phyloP scores from a whole-genome alignment of 2,888 invertebrate genomes.

The Caenorhabditis sp. region DNA sequence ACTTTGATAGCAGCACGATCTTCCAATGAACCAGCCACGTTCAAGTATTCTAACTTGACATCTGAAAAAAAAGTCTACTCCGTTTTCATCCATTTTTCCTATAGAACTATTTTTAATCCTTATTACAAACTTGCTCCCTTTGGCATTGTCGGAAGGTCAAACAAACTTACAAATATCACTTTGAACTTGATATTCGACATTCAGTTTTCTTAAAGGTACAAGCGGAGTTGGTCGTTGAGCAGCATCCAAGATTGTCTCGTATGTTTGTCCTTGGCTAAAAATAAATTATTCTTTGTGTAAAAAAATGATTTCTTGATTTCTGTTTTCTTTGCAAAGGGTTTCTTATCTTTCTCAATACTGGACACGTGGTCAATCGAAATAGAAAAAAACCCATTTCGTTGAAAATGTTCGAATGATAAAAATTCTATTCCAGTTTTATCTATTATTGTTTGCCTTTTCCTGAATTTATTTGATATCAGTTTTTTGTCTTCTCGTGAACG shows the following conservation, averaged over 20 bases:
- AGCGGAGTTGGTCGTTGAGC: slow-evolving; percentile 39
- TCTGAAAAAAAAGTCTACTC: slow-evolving; percentile 78
- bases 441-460: too few species aligned
- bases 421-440: too few species aligned
- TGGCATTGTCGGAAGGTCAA: neutral
- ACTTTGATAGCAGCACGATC: slow-evolving; percentile 82
- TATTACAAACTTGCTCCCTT: slow-evolving; percentile 1
- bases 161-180: slow-evolving; percentile 40
- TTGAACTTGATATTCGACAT: slow-evolving; percentile 32
- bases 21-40: slow-evolving; percentile 94
- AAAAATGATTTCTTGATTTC: neutral
- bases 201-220: slow-evolving; percentile 38
- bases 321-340: neutral
- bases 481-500: too few species aligned
- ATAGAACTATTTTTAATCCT: neutral
- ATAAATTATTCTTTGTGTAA: neutral
- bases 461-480: too few species aligned
- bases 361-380: slow-evolving; percentile 5
- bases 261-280: slow-evolving; percentile 11
- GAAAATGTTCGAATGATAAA: too few species aligned
- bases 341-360: neutral
- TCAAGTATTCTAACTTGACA: slow-evolving; percentile 95
- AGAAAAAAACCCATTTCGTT: too few species aligned
- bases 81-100: too few species aligned
- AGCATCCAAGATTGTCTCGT: slow-evolving; percentile 36